Evolutionary conservation across 2,113 vertebrate genomes (phyloP), one percentile per base, ranked within the genome.

Genomic region (Lophochroa leadbeateri): DNA sequence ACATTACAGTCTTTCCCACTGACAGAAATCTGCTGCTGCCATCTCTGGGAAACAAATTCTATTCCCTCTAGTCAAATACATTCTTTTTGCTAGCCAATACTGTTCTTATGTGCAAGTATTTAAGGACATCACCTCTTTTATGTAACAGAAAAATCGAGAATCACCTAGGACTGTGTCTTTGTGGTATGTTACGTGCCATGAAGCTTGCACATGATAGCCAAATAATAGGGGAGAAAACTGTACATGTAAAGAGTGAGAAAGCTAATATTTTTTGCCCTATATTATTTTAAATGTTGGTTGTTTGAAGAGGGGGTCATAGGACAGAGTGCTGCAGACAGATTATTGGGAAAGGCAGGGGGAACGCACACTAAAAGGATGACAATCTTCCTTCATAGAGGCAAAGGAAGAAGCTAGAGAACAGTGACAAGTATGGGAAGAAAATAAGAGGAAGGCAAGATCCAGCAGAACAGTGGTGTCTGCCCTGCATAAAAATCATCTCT

Each of bases 261-360:
- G 27, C 23, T 88, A 97, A 82, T 44, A 82, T 80, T 85, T 89
- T 91, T 89, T 91, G 57, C 87, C 63, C 53, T 55, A 27, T 27
- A 46, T 76, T 82, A 82, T 92, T n/a, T 1, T 8, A 72, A 82
- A 75, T 67, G 57, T 69, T 76, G 24, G 13, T 82, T 96, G 74
- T 87, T 96, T 93, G 82, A 93, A 90, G 37, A 84, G 37, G 1
- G 5, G 16, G 39, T 65, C 65, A 68, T 20, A 70, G 64, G 53
- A 71, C 1, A 3, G 65, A 70, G 35, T 1, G 0, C 20, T 96
- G 69, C 89, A 77, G 65, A 95, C 47, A 87, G 33, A 91, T 17
- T 11, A 18, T 47, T 78, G 55, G 69, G 52, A 84, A 82, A 60
- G 28, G 57, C 46, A 92, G 35, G 29, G 60, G 47, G 8, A 82